Conservation (phyloP, 2,888 invertebrate species). For the Apantesis nais region DNA sequence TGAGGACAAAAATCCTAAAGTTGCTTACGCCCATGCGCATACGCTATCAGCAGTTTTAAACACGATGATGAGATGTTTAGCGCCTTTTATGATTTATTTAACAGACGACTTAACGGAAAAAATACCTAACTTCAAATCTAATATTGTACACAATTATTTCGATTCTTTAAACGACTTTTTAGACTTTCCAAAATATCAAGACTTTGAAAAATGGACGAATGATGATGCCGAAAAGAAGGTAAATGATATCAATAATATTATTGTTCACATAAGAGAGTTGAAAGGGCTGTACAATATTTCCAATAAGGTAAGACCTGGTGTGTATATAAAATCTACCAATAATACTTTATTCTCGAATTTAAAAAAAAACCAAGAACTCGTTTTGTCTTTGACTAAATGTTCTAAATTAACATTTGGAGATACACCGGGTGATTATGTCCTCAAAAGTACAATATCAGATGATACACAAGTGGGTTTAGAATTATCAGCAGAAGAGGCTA, state of each 20-base stretch:
- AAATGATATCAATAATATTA: slow-evolving; percentile 72
- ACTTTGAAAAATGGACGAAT: slow-evolving; percentile 69
- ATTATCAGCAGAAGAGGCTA: slow-evolving; percentile 60
- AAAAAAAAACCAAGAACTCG: slow-evolving; percentile 58
- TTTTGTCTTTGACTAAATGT: slow-evolving; percentile 65
- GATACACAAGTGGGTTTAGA: slow-evolving; percentile 68
- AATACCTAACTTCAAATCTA: slow-evolving; percentile 75
- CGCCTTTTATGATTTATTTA: slow-evolving; percentile 93
- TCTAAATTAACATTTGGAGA: slow-evolving; percentile 52
- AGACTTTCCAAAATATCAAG: slow-evolving; percentile 60
- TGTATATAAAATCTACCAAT: slow-evolving; percentile 60
- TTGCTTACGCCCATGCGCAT: slow-evolving; percentile 86
- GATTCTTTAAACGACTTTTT: slow-evolving; percentile 58
- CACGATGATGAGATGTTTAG: slow-evolving; percentile 88
- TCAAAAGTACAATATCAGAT: slow-evolving; percentile 59
- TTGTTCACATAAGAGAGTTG: slow-evolving; percentile 82
- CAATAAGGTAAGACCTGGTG: slow-evolving; percentile 76
- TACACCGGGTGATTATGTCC: slow-evolving; percentile 51
- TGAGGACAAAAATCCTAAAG: slow-evolving; percentile 49
- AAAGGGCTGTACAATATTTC: slow-evolving; percentile 84
- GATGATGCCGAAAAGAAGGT: slow-evolving; percentile 74
- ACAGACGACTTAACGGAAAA: slow-evolving; percentile 88
- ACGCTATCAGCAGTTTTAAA: slow-evolving; percentile 89
- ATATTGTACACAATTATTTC: slow-evolving; percentile 68
- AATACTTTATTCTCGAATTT: slow-evolving; percentile 58